Evolutionary conservation across 2,888 invertebrate species (phyloP), one percentile per base, ranked within the genome.

Genomic region (Atethmia centrago): DNA sequence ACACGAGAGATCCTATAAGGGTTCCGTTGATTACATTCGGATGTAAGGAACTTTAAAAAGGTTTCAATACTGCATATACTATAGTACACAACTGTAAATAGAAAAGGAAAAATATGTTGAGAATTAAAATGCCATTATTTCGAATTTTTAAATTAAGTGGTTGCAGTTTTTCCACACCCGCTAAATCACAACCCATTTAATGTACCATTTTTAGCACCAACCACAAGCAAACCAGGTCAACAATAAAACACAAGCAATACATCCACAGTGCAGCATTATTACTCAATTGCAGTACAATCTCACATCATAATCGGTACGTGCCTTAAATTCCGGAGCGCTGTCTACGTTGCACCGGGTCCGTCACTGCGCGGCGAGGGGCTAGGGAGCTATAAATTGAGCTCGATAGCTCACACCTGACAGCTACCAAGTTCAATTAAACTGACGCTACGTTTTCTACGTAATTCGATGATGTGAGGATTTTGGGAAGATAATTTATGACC

Each of bases 311-410:
- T 74, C 72, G 64, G 59, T 42, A 74, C 82, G 82, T 84, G 82
- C 59, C 67, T 76, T 59, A 79, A 72, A 82, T 84, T 36, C 62
- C 51, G 40, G 47, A 62, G 42, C 53, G 19, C 7, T 25, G 61
- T 45, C n/a, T 56, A 28, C 75, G 72, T 25, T 73, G 80, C 80
- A 71, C 75, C 25, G 10, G 47, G 58, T 69, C 82, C 59, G 47
- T 75, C 81, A 75, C 28, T 42, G 56, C 49, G 47, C 28, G 47
- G 56, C 49, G 47, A 7, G 51, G 25, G 31, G 28, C 83, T 53
- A 59, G 74, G 78, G 83, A 77, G 68, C 85, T 72, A 86, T 87
- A 87, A 87, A 87, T 87, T 72, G 65, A 71, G 74, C 68, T 83
- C 77, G 68, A 71, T 62, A 71, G 84, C 83, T 86, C 79, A 74